phyloP scores from a whole-genome alignment of 1,140 invertebrate genomes.

The Drosophila serrata region DNA sequence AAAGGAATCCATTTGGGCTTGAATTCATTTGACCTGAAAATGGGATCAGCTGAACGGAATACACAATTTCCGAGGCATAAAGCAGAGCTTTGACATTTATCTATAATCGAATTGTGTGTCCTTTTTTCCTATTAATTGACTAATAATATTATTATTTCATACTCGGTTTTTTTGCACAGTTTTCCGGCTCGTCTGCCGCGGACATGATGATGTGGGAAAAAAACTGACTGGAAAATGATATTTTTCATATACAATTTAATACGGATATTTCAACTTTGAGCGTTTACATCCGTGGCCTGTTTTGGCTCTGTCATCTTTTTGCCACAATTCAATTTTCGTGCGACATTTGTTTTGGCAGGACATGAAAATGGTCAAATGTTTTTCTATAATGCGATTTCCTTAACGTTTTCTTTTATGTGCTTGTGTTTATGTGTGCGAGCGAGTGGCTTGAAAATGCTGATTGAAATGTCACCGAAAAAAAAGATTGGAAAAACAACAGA shows the following conservation, averaged over 20 bases:
- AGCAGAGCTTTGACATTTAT: slow-evolving; percentile 21
- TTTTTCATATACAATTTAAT: slow-evolving; percentile 45
- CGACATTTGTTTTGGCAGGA: slow-evolving; percentile 51
- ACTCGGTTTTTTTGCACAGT: neutral
- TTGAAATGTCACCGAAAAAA: slow-evolving; percentile 67
- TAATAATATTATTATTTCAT: slow-evolving; percentile 31
- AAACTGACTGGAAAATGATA: slow-evolving; percentile 1
- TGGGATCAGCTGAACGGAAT: slow-evolving; percentile 18
- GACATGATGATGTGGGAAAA: slow-evolving; percentile 1
- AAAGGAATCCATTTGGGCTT: slow-evolving; percentile 13
- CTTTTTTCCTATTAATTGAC: slow-evolving; percentile 32
- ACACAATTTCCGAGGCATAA: slow-evolving; percentile 8
- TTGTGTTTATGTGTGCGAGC: slow-evolving; percentile 34
- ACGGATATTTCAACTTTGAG: slow-evolving; percentile 20
- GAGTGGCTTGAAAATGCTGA: slow-evolving; percentile 56
- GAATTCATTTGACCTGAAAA: slow-evolving; percentile 19
- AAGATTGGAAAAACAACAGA: slow-evolving; percentile 33
- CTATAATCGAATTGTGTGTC: slow-evolving; percentile 15
- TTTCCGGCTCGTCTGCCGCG: neutral
- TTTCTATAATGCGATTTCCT: slow-evolving; percentile 78
- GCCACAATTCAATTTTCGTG: slow-evolving; percentile 72
- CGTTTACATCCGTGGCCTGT: slow-evolving; percentile 30
- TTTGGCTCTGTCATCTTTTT: slow-evolving; percentile 42
- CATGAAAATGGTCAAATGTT: slow-evolving; percentile 78
- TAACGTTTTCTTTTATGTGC: slow-evolving; percentile 66